Conservation (phyloP, 2,888 invertebrate species). For the Nudaria mundana region DNA sequence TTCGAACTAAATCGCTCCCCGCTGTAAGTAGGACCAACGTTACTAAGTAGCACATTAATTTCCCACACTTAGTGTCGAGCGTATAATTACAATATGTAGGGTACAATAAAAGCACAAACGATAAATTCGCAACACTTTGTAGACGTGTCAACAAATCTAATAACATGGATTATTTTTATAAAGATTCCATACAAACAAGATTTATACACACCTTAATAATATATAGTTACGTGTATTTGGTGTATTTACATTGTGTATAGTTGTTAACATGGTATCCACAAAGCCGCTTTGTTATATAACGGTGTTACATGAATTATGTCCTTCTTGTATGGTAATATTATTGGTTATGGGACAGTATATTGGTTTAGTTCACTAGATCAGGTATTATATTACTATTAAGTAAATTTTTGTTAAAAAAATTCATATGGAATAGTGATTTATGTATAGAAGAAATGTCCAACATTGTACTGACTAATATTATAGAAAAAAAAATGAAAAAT, state of each 20-base stretch:
- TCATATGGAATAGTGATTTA: too few species aligned
- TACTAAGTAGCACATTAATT: constrained; percentile 47
- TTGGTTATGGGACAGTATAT: too few species aligned
- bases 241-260: constrained; percentile 32
- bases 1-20: constrained; percentile 11
- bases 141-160: constrained; percentile 65
- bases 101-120: constrained; percentile 42
- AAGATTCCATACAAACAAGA: constrained; percentile 27
- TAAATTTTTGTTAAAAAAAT: too few species aligned
- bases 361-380: too few species aligned
- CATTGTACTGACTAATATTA: too few species aligned
- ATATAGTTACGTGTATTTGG: constrained; percentile 10
- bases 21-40: constrained; percentile 20
- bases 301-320: background rate
- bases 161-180: constrained; percentile 52
- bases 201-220: constrained; percentile 28
- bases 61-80: constrained; percentile 67
- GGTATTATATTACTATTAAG: too few species aligned
- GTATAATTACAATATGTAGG: constrained; percentile 50
- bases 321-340: too few species aligned
- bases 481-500: too few species aligned
- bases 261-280: constrained; percentile 23
- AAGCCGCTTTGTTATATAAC: constrained; percentile 13
- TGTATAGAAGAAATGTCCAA: too few species aligned
- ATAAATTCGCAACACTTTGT: constrained; percentile 60